phyloP scores from a whole-genome alignment of 2,113 vertebrate species.

The Picathartes gymnocephalus region DNA sequence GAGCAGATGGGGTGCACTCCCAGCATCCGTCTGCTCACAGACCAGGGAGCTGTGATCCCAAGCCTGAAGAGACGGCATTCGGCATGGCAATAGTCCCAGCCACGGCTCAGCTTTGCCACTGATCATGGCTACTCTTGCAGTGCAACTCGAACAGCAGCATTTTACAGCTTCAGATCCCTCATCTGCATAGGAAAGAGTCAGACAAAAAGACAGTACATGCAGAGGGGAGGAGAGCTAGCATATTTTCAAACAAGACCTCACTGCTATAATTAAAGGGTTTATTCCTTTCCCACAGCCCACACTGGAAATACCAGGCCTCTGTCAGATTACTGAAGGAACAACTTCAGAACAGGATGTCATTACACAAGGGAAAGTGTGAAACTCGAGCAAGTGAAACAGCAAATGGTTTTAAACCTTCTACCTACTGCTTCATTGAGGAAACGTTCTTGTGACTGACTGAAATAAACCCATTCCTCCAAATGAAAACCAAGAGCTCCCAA shows the following conservation, averaged over 20 bases:
- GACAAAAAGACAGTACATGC: not conserved
- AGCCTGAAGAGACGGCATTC: rapidly evolving
- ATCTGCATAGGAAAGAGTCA: not conserved
- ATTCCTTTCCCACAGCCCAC: conserved; percentile 15
- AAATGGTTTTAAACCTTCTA: conserved; percentile 18
- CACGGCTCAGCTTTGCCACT: not conserved
- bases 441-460: not conserved
- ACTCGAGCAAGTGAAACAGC: not conserved
- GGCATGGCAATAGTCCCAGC: rapidly evolving
- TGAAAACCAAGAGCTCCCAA: not conserved
- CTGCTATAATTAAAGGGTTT: conserved; percentile 16
- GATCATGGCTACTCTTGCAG: rapidly evolving
- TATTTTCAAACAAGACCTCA: not conserved
- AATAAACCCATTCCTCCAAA: not conserved
- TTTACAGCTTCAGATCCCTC: not conserved
- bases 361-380: conserved; percentile 48
- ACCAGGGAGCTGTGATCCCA: rapidly evolving
- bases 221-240: not conserved
- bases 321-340: not conserved
- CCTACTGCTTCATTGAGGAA: not conserved
- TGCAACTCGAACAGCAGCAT: not conserved
- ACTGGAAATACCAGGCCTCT: conserved; percentile 31
- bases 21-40: not conserved
- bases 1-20: not conserved
- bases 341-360: conserved; percentile 44